Evolutionary conservation across 2,113 vertebrate genomes (phyloP).

Genomic region (Prolemur simus): DNA sequence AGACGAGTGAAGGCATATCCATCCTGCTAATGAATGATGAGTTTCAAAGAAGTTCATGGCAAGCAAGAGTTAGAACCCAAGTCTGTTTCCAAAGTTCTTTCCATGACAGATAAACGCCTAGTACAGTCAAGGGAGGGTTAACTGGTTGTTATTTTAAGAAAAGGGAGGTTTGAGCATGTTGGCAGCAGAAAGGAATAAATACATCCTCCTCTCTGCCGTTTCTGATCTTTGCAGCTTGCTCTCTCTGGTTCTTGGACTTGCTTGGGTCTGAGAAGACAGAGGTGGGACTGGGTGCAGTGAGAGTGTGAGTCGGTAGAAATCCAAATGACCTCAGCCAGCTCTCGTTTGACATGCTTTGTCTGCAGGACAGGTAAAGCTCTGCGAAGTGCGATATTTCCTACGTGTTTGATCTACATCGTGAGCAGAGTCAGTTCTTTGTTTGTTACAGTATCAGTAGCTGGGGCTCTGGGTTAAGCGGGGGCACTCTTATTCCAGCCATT

Average conservation of each 20-base stretch:
- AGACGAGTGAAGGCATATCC: no score
- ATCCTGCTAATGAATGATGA: not conserved
- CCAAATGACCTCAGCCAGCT: not conserved
- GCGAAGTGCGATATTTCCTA: not conserved
- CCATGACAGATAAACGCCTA: not conserved
- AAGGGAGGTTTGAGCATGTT: not conserved
- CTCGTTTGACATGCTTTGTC: no score
- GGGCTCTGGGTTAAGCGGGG: rapidly evolving
- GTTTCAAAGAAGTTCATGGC: not conserved
- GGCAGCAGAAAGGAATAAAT: not conserved
- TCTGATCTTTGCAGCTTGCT: not conserved
- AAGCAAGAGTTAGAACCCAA: not conserved
- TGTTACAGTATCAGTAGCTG: not conserved
- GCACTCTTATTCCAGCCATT: no score
- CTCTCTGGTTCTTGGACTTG: not conserved
- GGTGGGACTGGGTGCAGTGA: no score
- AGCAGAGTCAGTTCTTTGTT: not conserved
- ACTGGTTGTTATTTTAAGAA: not conserved
- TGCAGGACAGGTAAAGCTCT: not conserved
- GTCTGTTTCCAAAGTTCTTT: not conserved
- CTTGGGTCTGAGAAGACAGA: not conserved
- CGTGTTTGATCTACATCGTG: not conserved
- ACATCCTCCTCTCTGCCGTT: not conserved
- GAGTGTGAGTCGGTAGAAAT: not conserved
- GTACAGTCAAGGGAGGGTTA: not conserved